A percentile compares a stretch with the other conserved stretches of the same genome.
Conservation (phyloP, 2,797 vertebrate genomes). For the Coilia nasus region DNA sequence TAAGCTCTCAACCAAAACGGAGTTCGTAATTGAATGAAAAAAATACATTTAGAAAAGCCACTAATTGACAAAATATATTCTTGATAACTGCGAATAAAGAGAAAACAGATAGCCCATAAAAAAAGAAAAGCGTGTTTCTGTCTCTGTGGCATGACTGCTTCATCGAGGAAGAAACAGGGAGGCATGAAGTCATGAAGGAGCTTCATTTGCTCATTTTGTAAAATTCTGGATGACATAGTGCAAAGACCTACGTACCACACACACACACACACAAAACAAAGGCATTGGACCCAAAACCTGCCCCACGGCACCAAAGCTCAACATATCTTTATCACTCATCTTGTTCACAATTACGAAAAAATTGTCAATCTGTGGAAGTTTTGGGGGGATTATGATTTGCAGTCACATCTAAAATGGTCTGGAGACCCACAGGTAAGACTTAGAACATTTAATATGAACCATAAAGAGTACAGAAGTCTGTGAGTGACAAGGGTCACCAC, state of each 20-base stretch:
- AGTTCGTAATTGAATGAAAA: background rate
- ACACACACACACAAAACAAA: constrained; percentile 8
- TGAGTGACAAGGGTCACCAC: background rate
- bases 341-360: background rate
- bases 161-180: background rate
- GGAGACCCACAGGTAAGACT: background rate
- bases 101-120: background rate
- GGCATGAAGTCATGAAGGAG: background rate
- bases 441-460: background rate
- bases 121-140: background rate
- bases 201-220: background rate
- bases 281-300: constrained; percentile 35
- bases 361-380: background rate
- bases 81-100: background rate
- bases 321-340: background rate
- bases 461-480: too few species aligned
- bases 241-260: constrained; percentile 1
- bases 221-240: background rate
- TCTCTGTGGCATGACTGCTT: background rate
- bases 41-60: background rate
- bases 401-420: background rate
- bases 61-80: background rate
- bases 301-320: background rate
- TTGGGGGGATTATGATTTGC: background rate
- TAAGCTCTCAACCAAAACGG: background rate